Evolutionary conservation across 1,140 invertebrate species (phyloP), one percentile per base, ranked within the genome.

Genomic region (Bombus impatiens): DNA sequence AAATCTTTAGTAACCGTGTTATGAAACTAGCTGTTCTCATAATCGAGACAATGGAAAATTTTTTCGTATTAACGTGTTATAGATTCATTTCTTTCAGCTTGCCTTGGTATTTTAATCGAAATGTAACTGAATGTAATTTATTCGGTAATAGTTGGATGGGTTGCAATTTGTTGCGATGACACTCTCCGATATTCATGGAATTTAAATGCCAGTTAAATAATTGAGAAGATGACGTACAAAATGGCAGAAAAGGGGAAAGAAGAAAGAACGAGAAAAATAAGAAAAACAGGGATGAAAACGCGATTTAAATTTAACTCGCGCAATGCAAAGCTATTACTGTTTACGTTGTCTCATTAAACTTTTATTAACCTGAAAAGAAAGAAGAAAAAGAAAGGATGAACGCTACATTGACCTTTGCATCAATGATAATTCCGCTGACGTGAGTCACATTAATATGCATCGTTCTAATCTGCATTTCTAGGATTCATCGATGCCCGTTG

Each of bases 361-460:
- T 62, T 40, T 78, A 59, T 59, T 78, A 78, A 78, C 15, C 6
- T 32, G 35, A 37, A 40, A 35, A 28, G 25, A 40, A 57, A 8
- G 18, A 53, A 53, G 47, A 22, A 22, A 53, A 53, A 53, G 47
- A 53, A 53, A 40, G 37, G 9, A 28, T 28, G n/a, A 37, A 12
- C 32, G 32, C 47, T 76, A 32, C 47, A 37, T 57, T 62, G 76
- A 62, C 35, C 76, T 59, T 78, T 78, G 75, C 10, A 77, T 77
- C 76, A 2, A 77, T 28, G 76, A 78, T 62, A 62, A 78, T 78
- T 40, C 25, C 6, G 25, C 18, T 22, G 59, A 62, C 59, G 47
- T n/a, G 42, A 75, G 2, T 62, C 57, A 28, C 13, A n/a, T 78
- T 12, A 62, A 62, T 78, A 62, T 42, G 37, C 22, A 40, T 53